Evolutionary conservation across 1,140 invertebrate genomes (phyloP).

Genomic region (Mylabris phalerata): DNA sequence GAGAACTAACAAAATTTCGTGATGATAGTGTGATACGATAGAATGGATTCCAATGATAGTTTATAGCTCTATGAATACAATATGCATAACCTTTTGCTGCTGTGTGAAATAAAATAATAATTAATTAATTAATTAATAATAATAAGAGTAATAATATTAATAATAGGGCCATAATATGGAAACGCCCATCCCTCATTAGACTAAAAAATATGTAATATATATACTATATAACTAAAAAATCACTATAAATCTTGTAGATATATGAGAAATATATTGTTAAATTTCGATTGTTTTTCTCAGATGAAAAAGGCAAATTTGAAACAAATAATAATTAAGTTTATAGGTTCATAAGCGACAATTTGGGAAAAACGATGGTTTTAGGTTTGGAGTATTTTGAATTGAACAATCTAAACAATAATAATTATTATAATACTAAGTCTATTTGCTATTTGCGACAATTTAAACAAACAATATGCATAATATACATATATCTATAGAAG

Average conservation of each 20-base stretch:
- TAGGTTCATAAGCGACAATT: conserved; percentile 1
- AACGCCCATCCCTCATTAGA: conserved; percentile 27
- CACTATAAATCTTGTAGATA: conserved; percentile 40
- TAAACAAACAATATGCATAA: not conserved
- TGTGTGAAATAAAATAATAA: conserved; percentile 6
- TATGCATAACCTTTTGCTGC: conserved; percentile 22
- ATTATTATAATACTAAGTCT: not conserved
- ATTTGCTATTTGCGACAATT: not conserved
- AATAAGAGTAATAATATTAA: conserved; percentile 3
- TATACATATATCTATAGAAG: not conserved
- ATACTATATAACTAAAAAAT: conserved; percentile 23
- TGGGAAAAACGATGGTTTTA: not conserved
- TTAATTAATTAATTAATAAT: too few species aligned
- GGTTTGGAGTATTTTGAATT: conserved; percentile 4
- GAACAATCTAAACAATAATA: not conserved
- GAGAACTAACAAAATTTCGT: conserved; percentile 8
- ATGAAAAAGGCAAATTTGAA: not conserved
- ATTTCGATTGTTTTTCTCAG: conserved; percentile 35
- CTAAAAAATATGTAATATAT: conserved; percentile 36
- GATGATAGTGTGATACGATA: conserved; percentile 17
- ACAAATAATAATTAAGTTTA: conserved; percentile 14
- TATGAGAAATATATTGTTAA: conserved; percentile 40
- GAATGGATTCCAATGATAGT: conserved; percentile 5
- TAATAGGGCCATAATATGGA: conserved; percentile 24
- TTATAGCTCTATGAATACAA: conserved; percentile 23